Percentiles rank a stretch among this genome's conserved stretches.
These are phyloP conservation scores for Muricea muricata DNA, from an alignment of 92 coral and sea anemone species.

Conservation along the genomic window DNA sequence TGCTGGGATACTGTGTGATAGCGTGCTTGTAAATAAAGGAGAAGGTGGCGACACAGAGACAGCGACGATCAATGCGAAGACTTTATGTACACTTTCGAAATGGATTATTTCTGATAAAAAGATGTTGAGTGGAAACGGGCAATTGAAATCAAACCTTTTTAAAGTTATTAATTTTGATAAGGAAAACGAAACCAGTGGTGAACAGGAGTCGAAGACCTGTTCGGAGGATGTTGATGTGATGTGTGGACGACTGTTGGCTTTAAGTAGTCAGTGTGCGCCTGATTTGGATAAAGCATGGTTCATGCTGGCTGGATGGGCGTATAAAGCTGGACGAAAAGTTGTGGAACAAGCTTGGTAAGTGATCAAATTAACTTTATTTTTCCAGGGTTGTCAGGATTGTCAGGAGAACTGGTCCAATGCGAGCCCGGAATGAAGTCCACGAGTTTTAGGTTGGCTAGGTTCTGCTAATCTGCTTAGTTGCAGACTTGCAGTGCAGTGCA, in stretches of 20 bases:
- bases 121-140: slow-evolving; percentile 72
- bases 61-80: slow-evolving; percentile 73
- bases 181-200: slow-evolving; percentile 68
- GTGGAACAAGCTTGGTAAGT: slow-evolving; percentile 97
- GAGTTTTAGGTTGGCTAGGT: too few relatives aligned
- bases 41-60: slow-evolving; percentile 63
- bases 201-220: slow-evolving; percentile 45
- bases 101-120: slow-evolving; percentile 90
- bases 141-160: slow-evolving; percentile 62
- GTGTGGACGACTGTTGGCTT: slow-evolving; percentile 85
- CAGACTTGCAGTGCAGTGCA: too few relatives aligned
- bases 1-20: slow-evolving; percentile 76
- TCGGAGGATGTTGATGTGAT: slow-evolving; percentile 86
- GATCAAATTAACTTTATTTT: neutral
- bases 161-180: slow-evolving; percentile 79
- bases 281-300: slow-evolving; percentile 94
- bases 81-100: slow-evolving; percentile 82
- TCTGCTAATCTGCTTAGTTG: too few relatives aligned
- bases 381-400: too few relatives aligned
- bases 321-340: slow-evolving; percentile 93
- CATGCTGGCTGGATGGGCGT: slow-evolving; percentile 95
- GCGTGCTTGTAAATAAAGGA: slow-evolving; percentile 69
- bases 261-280: slow-evolving; percentile 90
- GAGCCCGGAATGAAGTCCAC: too few relatives aligned
- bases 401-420: too few relatives aligned